phyloP scores from a whole-genome alignment of 1,140 invertebrate genomes.

The Musca domestica region DNA sequence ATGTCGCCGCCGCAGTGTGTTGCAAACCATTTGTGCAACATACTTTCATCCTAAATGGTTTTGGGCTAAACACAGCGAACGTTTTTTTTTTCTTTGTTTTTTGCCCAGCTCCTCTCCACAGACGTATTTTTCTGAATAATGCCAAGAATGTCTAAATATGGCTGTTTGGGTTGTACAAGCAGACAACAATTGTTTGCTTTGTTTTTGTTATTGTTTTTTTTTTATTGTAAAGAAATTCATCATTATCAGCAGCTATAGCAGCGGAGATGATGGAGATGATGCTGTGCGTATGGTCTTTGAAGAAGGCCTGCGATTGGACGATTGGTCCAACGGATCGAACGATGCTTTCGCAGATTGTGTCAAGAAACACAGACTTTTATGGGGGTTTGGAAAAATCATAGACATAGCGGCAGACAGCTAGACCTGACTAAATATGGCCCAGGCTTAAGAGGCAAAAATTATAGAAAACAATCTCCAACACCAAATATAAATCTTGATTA shows the following conservation, averaged over 20 bases:
- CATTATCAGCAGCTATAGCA: neutral
- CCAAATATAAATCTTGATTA: constrained; percentile 14
- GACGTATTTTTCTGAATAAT: constrained; percentile 14
- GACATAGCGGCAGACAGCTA: constrained; percentile 18
- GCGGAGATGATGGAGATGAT: neutral
- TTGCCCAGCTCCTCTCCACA: too few species aligned
- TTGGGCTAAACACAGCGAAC: constrained; percentile 5
- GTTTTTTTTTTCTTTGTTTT: too few species aligned
- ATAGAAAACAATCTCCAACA: constrained; percentile 13
- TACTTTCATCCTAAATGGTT: constrained; percentile 22
- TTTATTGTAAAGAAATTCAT: constrained; percentile 5
- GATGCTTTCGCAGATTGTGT: constrained; percentile 16
- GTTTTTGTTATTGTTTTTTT: neutral
- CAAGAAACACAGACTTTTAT: constrained; percentile 10
- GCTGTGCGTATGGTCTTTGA: constrained; percentile 5
- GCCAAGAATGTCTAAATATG: constrained; percentile 18
- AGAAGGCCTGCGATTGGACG: neutral
- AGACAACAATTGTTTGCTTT: constrained; percentile 10
- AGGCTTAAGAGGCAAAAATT: constrained; percentile 7
- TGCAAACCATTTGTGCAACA: constrained; percentile 20
- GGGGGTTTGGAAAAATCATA: constrained; percentile 13
- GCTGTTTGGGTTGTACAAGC: constrained; percentile 12
- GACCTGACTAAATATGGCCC: constrained; percentile 8
- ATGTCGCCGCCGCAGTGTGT: constrained; percentile 14
- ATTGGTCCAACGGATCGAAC: neutral